Evolutionary conservation across 2,888 invertebrate species (phyloP), one percentile per base, ranked within the genome.

Genomic region (Melitaea athalia): DNA sequence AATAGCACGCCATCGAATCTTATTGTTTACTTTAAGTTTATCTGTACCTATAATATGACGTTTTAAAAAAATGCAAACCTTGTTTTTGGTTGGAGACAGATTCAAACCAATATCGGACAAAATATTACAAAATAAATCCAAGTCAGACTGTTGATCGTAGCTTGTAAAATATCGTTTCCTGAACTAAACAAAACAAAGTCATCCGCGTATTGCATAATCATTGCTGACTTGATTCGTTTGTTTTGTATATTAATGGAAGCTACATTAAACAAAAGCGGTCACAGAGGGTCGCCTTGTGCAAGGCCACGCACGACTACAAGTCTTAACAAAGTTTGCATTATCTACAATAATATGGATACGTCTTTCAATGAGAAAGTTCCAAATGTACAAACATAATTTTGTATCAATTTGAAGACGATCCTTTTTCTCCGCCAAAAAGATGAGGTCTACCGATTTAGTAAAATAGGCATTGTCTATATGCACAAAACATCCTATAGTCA

Each of bases 231-330:
- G 5, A 57, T 57, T 38, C 38, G 57, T 57, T 57, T 57, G 24
- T n/a, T n/a, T n/a, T 31, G 24, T 12, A 55, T 14, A 7, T 55
- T 10, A 24, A 31, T 10, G 4, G 55, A 80, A 0, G 67, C 76
- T 5, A 75, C 62, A 65, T 81, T 79, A 72, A 82, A 82, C 4
- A 81, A 53, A 0, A 80, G 14, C 0, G 81, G 80, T 0, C 80
- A 80, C 0, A 79, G 31, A 0, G 79, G 79, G 43, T 80, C 79
- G 0, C 78, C 78, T 59, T 79, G 80, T 0, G 78, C 78, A 17
- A 78, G 11, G 0, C 79, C 80, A 1, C 11, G 62, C 80, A 1
- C 11, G 62, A 17, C 70, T 49, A 10, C 77, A 74, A 50, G 33
- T 33, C 62, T 76, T 69, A 11, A 38, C 24, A 0, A 70, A 0